Percentiles rank a stretch among this genome's conserved stretches.
Conservation (phyloP, 2,797 vertebrate species). For the Gymnothorax reevesii region DNA sequence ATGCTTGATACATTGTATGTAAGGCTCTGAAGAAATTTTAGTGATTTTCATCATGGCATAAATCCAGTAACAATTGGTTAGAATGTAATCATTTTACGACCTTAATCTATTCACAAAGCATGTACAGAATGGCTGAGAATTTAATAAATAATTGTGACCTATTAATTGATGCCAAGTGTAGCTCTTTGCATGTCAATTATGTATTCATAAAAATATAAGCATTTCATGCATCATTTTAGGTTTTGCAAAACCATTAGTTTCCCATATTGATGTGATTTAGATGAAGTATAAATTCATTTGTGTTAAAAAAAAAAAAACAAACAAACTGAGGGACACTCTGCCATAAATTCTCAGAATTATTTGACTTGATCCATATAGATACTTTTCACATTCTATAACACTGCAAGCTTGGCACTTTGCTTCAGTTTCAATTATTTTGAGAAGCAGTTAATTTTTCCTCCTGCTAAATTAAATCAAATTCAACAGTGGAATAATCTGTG, state of each 20-base stretch:
- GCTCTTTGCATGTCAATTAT: background rate
- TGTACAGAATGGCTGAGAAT: background rate
- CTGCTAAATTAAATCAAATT: background rate
- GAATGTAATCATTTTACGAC: background rate
- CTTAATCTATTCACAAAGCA: background rate
- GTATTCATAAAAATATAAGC: background rate
- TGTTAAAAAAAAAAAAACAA: background rate
- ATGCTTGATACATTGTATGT: background rate
- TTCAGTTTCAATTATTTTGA: background rate
- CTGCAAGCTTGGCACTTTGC: background rate
- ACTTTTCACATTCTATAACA: background rate
- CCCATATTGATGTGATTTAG: background rate
- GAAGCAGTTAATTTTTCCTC: background rate
- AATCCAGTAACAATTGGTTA: background rate
- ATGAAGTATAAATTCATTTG: background rate
- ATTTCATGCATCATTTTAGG: background rate
- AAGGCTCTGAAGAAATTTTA: background rate
- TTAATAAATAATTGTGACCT: background rate
- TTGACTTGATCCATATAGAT: background rate
- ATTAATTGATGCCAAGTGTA: background rate
- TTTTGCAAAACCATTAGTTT: background rate
- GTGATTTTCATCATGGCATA: background rate
- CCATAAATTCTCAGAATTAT: background rate
- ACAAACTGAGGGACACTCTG: background rate
- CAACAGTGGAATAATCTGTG: background rate